Conservation (phyloP, 2,797 vertebrate genomes). For the Protosalanx chinensis region DNA sequence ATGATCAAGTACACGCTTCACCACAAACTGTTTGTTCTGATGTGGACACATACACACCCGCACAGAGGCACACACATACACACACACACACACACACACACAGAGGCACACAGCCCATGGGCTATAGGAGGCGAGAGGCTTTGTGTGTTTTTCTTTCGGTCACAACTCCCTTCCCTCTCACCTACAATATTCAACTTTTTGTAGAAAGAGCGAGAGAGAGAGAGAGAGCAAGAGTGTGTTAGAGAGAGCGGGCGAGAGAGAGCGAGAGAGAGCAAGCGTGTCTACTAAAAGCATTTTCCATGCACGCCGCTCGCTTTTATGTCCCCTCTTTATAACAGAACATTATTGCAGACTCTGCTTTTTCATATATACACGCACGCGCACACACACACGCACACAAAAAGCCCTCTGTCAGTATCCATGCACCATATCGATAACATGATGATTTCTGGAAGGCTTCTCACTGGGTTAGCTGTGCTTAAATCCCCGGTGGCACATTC, state of each 20-base stretch:
- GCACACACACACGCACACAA: neutral
- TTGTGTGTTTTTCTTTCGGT: neutral
- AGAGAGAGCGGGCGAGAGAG: constrained; percentile 4
- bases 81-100: constrained; percentile 11
- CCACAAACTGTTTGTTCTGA: neutral
- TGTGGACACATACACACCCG: constrained; percentile 5
- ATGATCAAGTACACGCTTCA: neutral
- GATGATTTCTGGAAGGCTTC: constrained; percentile 27
- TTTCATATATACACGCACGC: neutral
- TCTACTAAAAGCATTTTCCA: constrained; percentile 3
- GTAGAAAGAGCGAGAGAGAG: constrained; percentile 1
- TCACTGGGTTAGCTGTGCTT: constrained; percentile 14
- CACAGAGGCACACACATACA: neutral
- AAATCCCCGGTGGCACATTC: constrained; percentile 10
- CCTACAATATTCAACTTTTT: constrained; percentile 29
- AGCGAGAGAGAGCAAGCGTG: neutral
- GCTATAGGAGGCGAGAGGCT: neutral
- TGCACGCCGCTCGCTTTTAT: neutral
- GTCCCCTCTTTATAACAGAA: constrained; percentile 2
- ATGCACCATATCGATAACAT: constrained; percentile 30
- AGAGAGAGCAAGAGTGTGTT: too few relatives aligned
- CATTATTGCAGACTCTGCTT: constrained; percentile 6
- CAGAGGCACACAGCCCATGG: neutral
- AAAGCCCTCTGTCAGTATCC: constrained; percentile 1
- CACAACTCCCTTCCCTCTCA: constrained; percentile 6